A percentile compares a stretch with the other conserved stretches of the same genome.
phyloP scores from a whole-genome alignment of 2,797 vertebrate genomes.

The Pangasius mekongensis region DNA sequence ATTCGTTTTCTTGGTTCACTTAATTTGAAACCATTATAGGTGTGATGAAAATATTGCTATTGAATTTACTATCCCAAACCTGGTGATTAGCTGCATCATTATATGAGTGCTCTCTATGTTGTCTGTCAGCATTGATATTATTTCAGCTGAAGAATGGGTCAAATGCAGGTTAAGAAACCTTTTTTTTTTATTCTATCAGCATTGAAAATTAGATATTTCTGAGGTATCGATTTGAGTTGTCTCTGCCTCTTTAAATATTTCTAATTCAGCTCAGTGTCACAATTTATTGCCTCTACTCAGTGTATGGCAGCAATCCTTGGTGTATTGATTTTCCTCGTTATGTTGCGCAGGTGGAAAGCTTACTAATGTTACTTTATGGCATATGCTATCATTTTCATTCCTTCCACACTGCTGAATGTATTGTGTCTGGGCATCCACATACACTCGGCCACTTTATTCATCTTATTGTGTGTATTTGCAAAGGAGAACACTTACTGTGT shows the following conservation, averaged over 20 bases:
- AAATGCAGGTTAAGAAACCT: conserved; percentile 14
- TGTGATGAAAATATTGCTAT: conserved; percentile 39
- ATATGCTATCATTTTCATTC: conserved; percentile 21
- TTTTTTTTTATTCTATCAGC: conserved; percentile 31
- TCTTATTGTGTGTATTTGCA: background rate
- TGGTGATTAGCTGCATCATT: conserved; percentile 46
- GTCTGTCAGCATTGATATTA: conserved; percentile 4
- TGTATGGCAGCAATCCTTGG: background rate
- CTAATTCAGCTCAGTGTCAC: conserved; percentile 22
- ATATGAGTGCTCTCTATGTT: conserved; percentile 19
- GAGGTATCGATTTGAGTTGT: conserved; percentile 30
- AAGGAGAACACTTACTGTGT: background rate
- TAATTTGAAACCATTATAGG: conserved; percentile 46
- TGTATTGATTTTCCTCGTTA: conserved; percentile 34
- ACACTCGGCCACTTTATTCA: background rate
- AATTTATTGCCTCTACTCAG: conserved; percentile 12
- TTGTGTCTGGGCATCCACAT: background rate
- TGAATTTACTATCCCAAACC: conserved; percentile 41
- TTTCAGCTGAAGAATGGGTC: conserved; percentile 25
- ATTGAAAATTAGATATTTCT: conserved; percentile 35
- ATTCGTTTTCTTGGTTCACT: conserved; percentile 53
- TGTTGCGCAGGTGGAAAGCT: conserved; percentile 40
- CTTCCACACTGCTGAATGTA: conserved; percentile 15
- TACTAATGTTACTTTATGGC: conserved; percentile 36
- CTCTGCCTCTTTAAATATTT: conserved; percentile 38